phyloP scores from a whole-genome alignment of 2,113 vertebrate species.

The Cervus canadensis region DNA sequence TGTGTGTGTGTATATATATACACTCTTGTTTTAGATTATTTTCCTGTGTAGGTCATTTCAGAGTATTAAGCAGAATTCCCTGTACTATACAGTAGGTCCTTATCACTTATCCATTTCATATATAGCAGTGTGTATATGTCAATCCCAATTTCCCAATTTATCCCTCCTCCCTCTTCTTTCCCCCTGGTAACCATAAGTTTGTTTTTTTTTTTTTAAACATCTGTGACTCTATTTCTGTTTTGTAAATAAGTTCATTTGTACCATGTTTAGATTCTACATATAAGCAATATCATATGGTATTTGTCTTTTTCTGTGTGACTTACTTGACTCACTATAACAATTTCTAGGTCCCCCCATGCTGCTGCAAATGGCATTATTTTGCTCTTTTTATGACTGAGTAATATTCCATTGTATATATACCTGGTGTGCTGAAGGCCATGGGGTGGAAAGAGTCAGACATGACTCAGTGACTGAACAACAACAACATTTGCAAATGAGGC shows the following conservation, averaged over 20 bases:
- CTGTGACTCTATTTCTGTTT: background rate
- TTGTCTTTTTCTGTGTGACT: background rate
- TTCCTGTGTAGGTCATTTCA: background rate
- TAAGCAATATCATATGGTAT: background rate
- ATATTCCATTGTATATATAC: background rate
- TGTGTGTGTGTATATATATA: background rate
- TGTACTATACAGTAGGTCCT: background rate
- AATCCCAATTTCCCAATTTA: background rate
- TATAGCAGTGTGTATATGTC: background rate
- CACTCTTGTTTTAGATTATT: background rate
- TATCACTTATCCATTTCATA: background rate
- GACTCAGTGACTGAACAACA: background rate
- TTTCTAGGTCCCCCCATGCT: background rate
- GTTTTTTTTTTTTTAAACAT: background rate
- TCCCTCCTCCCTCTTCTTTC: background rate
- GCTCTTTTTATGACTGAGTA: background rate
- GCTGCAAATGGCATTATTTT: background rate
- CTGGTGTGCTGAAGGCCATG: background rate
- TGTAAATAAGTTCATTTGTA: background rate
- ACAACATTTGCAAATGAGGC: background rate
- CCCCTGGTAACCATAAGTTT: background rate
- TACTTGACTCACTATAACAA: background rate
- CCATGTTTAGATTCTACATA: background rate
- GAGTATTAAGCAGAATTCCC: background rate
- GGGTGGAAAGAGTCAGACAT: background rate